These are phyloP conservation scores for Phoxinus phoxinus DNA, from an alignment of 2,113 vertebrate genomes.

Conservation along the genomic window DNA sequence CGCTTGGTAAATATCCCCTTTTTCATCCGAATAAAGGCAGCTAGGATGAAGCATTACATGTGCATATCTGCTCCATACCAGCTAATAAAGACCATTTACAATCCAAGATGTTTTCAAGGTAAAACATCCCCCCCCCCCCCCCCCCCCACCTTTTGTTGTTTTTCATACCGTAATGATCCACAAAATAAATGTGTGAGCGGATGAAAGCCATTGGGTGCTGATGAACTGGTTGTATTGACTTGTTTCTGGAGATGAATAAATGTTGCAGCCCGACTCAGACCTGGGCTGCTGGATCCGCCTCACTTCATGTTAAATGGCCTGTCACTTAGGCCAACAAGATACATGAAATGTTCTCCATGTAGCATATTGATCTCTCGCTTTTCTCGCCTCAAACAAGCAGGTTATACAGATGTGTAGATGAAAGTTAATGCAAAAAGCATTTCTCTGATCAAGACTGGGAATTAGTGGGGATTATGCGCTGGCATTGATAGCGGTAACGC, in stretches of 20 bases:
- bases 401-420: conserved; percentile 59
- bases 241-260: conserved; percentile 73
- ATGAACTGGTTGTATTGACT: conserved; percentile 68
- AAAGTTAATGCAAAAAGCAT: conserved; percentile 63
- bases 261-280: conserved; percentile 64
- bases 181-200: conserved; percentile 51
- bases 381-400: conserved; percentile 58
- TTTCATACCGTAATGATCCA: conserved; percentile 33
- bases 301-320: conserved; percentile 69
- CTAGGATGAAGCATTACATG: conserved; percentile 24
- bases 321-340: conserved; percentile 71
- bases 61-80: not conserved
- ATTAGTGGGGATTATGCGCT: conserved; percentile 54
- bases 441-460: conserved; percentile 57
- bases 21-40: conserved; percentile 58
- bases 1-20: conserved; percentile 71
- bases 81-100: conserved; percentile 22
- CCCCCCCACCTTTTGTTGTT: conserved; percentile 6
- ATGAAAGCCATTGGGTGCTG: conserved; percentile 39
- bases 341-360: conserved; percentile 68
- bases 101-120: not conserved
- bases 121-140: not conserved
- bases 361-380: conserved; percentile 70
- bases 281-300: conserved; percentile 62
- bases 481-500: conserved; percentile 37